Percentiles rank a stretch among this genome's conserved stretches.
Conservation (phyloP, 2,888 invertebrate genomes). For the Mesorhabditis belari region DNA sequence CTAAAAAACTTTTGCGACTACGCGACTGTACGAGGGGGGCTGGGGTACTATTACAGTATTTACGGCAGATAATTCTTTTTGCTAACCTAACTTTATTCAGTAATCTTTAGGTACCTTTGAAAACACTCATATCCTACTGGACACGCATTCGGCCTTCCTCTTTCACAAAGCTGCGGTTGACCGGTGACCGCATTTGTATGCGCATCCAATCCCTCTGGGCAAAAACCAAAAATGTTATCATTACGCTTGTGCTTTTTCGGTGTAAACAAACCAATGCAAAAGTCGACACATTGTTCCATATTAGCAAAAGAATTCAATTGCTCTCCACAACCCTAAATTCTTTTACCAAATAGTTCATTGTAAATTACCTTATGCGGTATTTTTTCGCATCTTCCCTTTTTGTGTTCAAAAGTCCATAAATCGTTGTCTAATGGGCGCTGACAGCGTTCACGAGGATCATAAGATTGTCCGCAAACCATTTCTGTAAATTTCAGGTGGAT, state of each 20-base stretch:
- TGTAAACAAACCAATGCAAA: slow-evolving; percentile 25
- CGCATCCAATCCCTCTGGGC: slow-evolving; percentile 19
- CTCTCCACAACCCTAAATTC: slow-evolving; percentile 23
- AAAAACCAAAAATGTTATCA: slow-evolving; percentile 10
- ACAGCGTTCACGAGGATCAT: slow-evolving; percentile 21
- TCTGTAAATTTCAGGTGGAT: slow-evolving; percentile 8
- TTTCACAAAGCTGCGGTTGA: slow-evolving; percentile 35
- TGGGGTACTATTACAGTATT: too few relatives aligned
- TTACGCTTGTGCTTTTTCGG: background rate
- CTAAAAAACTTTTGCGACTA: too few relatives aligned
- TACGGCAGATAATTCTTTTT: too few relatives aligned
- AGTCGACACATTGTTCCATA: slow-evolving; percentile 38
- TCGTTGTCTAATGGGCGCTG: slow-evolving; percentile 9
- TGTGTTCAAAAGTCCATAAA: slow-evolving; percentile 28
- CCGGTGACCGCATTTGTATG: slow-evolving; percentile 25
- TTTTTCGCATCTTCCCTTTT: slow-evolving; percentile 24
- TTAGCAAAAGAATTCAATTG: slow-evolving; percentile 41
- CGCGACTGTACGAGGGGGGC: too few relatives aligned
- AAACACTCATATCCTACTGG: slow-evolving; percentile 36
- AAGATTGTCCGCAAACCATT: slow-evolving; percentile 29
- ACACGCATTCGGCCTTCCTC: slow-evolving; percentile 22
- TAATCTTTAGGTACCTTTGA: too few relatives aligned
- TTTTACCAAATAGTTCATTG: background rate
- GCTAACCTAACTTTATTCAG: too few relatives aligned
- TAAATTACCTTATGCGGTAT: slow-evolving; percentile 2